Evolutionary conservation across 2,113 vertebrate species (phyloP).

Genomic region (Sinocyclocheilus grahami): DNA sequence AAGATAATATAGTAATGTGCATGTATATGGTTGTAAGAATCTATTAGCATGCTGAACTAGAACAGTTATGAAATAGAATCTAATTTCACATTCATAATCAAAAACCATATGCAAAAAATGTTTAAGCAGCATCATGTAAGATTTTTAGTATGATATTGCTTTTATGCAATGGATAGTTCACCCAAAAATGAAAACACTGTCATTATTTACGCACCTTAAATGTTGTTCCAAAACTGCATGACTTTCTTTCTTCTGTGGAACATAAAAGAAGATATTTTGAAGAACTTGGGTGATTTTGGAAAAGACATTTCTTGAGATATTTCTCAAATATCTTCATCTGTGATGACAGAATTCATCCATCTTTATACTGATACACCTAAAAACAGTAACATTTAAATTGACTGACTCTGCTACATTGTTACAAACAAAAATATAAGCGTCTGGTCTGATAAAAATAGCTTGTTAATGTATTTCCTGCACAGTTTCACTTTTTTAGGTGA

Average conservation of each 20-base stretch:
- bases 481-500: background rate
- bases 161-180: background rate
- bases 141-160: background rate
- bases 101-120: background rate
- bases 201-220: background rate
- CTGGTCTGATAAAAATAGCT: background rate
- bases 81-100: background rate
- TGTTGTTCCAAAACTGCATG: background rate
- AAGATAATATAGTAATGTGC: constrained; percentile 27
- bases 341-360: background rate
- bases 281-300: background rate
- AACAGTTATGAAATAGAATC: background rate
- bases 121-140: background rate
- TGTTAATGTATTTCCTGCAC: background rate
- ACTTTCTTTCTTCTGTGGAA: background rate
- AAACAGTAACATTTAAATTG: background rate
- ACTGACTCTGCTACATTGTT: too few relatives aligned
- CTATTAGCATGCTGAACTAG: constrained; percentile 43
- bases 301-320: too few relatives aligned
- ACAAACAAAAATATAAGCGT: too few relatives aligned
- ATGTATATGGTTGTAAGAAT: constrained; percentile 31
- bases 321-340: background rate
- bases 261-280: background rate
- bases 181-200: background rate
- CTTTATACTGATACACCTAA: background rate